These are phyloP conservation scores for Lycophotia porphyrea DNA, from an alignment of 2,888 invertebrate genomes.

Conservation along the genomic window DNA sequence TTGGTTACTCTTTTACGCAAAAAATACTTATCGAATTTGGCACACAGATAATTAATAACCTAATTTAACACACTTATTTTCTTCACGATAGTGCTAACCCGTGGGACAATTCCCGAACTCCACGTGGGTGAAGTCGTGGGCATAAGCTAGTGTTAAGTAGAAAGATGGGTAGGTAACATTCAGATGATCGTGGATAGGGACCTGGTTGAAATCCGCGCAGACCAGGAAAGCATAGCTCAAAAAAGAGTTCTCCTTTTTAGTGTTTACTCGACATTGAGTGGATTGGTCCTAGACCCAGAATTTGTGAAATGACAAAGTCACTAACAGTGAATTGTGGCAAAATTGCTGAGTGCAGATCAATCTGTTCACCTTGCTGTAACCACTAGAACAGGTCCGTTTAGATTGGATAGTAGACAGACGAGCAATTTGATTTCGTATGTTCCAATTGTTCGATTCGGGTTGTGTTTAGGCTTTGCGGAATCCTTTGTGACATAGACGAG, in stretches of 20 bases:
- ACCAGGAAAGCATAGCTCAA: neutral
- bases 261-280: neutral
- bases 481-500: constrained; percentile 41
- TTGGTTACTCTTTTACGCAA: too few relatives aligned
- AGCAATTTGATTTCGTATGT: constrained; percentile 42
- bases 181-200: neutral
- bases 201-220: neutral
- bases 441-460: constrained; percentile 21
- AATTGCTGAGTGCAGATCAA: constrained; percentile 83
- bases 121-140: neutral
- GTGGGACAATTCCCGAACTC: too few relatives aligned
- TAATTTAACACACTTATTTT: too few relatives aligned
- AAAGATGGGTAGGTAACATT: neutral
- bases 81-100: too few relatives aligned
- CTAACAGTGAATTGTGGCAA: constrained; percentile 74
- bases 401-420: constrained; percentile 56
- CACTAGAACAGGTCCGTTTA: constrained; percentile 66
- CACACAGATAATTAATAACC: too few relatives aligned
- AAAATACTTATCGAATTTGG: too few relatives aligned
- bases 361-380: constrained; percentile 75
- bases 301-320: constrained; percentile 72
- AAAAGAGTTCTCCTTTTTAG: neutral
- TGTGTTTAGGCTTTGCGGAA: constrained; percentile 28
- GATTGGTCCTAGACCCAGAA: neutral
- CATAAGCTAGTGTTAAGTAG: neutral